These are phyloP conservation scores for Haplochromis burtoni DNA, from an alignment of 2,113 vertebrate species.

Conservation along the genomic window DNA sequence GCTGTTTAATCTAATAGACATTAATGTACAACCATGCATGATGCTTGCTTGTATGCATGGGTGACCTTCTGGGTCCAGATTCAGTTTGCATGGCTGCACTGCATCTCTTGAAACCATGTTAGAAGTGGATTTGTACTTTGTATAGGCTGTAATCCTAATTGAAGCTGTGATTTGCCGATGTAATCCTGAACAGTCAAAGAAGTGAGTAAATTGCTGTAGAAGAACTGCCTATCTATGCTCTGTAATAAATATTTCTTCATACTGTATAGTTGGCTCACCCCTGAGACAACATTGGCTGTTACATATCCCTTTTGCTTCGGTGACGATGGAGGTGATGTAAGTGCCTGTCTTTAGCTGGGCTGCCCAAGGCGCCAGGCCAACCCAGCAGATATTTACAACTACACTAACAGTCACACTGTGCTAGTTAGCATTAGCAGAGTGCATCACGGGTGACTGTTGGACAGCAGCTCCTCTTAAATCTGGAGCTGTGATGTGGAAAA, in stretches of 20 bases:
- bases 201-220: neutral
- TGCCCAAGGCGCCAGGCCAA: constrained; percentile 43
- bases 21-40: neutral
- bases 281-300: constrained; percentile 12
- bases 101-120: neutral
- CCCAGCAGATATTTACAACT: constrained; percentile 56
- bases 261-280: neutral
- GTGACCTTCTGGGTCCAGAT: neutral
- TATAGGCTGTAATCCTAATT: neutral
- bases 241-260: neutral
- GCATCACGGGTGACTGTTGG: constrained; percentile 19
- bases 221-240: neutral
- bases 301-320: neutral
- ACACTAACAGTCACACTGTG: neutral
- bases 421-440: constrained; percentile 1
- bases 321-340: constrained; percentile 57
- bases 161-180: neutral
- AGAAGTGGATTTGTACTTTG: neutral
- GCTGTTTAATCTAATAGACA: neutral
- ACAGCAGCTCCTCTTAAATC: constrained; percentile 30
- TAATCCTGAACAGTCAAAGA: neutral
- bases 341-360: constrained; percentile 47
- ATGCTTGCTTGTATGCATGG: neutral
- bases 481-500: constrained; percentile 37
- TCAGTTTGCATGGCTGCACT: neutral